Conservation (phyloP, 2,888 invertebrate species). For the Chymomyza caudatula region DNA sequence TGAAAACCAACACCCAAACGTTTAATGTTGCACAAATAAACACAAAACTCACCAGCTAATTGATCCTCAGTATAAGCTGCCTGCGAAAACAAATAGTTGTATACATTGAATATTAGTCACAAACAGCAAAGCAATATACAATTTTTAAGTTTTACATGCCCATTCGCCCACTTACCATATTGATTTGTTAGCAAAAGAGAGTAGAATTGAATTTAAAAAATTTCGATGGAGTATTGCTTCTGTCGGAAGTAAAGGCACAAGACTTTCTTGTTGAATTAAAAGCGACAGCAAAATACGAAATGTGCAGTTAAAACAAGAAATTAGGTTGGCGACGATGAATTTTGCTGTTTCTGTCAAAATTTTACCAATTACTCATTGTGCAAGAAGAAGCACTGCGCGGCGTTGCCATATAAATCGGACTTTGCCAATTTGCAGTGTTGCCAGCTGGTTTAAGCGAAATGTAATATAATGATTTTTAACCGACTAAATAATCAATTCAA, state of each 20-base stretch:
- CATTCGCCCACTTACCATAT: slow-evolving; percentile 48
- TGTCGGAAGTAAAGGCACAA: neutral
- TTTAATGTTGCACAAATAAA: slow-evolving; percentile 17
- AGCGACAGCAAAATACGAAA: neutral
- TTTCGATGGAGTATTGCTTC: neutral
- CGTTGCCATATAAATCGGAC: neutral
- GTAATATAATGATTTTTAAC: too few species aligned
- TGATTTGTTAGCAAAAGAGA: slow-evolving; percentile 38
- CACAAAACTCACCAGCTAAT: slow-evolving; percentile 88
- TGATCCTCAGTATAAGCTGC: slow-evolving; percentile 94
- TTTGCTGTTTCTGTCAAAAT: neutral
- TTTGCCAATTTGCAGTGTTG: neutral
- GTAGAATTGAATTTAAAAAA: neutral
- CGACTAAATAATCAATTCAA: too few species aligned
- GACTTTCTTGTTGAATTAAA: neutral
- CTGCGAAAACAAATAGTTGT: slow-evolving; percentile 79
- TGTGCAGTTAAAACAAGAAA: neutral
- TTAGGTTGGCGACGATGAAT: neutral
- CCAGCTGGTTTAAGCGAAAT: neutral
- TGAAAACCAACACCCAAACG: neutral
- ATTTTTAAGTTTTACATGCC: too few species aligned
- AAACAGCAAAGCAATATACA: neutral
- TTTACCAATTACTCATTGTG: neutral
- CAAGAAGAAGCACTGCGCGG: neutral
- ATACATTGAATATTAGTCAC: neutral